Base-by-base conservation (phyloP, 2,797 vertebrate species). In the Heliangelus exortis region DNA sequence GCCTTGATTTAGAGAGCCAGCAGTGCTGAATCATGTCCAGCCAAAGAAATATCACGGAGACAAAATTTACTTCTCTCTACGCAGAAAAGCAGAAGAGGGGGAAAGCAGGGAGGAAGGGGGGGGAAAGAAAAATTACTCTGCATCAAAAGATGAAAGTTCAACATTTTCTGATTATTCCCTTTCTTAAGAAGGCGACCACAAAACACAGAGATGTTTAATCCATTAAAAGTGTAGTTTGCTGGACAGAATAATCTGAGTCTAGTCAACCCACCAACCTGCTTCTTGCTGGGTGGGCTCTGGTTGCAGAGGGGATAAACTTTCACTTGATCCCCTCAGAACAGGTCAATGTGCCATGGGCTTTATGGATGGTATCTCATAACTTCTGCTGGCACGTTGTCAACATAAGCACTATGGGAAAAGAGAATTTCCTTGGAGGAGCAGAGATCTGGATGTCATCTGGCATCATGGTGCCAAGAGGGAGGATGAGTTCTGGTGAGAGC, bases 241-340 rank as follows among this genome's bases (percentile, higher is more conserved):
- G 93, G 79, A 74, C 79, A 72, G 87, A 87, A 87, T 84, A 91
- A 93, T 81, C 82, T 7, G 10, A 92, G 41, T 86, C 83, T 66
- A 83, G 92, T 92, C 82, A 87, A 84, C 31, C 65, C 58, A 94
- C 87, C 82, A 66, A 89, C 73, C 66, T 62, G 68, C 34, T 85
- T 78, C 96, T 96, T 76, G 29, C 87, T 96, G 94, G 93, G 95
- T 96, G 96, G 95, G 94, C 94, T 94, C 28, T 28, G 82, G 33
- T 62, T 83, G 51, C 51, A 48, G 29, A 43, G 41, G 74, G 80
- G 75, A 75, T 29, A 48, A 47, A 43, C 2, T 94, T 91, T 85
- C 82, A 87, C 48, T 89, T 17, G 87, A 80, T 83, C 93, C 87
- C 72, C 33, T 94, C 25, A 1, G 54, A 89, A 33, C 76, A 95